A percentile compares a stretch with the other conserved stretches of the same genome.
Conservation (phyloP, 2,797 vertebrate species). For the Malacoctenus gilli region DNA sequence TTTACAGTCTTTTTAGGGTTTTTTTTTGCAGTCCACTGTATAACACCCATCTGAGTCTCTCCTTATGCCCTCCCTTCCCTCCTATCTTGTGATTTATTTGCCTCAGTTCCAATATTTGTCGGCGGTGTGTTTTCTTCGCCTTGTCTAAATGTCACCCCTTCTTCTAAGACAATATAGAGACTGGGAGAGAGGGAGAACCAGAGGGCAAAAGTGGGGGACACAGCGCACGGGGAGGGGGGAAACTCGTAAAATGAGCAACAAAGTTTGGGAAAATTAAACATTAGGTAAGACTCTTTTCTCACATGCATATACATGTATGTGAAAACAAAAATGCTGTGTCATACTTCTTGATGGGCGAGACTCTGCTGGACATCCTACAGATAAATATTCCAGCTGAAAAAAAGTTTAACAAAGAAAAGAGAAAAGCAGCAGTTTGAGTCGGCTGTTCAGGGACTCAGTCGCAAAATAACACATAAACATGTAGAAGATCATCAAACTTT, state of each 20-base stretch:
- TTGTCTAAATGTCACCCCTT: constrained; percentile 89
- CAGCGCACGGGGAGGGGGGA: constrained; percentile 48
- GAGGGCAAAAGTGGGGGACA: constrained; percentile 73
- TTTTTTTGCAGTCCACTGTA: constrained; percentile 35
- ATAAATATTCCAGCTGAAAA: constrained; percentile 12
- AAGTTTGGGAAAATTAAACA: constrained; percentile 91
- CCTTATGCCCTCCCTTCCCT: constrained; percentile 46
- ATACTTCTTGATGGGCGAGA: constrained; percentile 17
- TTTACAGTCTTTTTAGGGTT: constrained; percentile 34
- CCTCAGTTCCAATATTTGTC: constrained; percentile 88
- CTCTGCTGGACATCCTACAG: neutral
- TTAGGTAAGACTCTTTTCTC: constrained; percentile 80
- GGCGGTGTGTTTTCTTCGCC: constrained; percentile 82
- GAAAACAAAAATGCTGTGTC: constrained; percentile 42
- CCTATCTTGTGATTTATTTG: constrained; percentile 84
- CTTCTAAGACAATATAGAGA: constrained; percentile 84
- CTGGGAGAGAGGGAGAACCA: constrained; percentile 72
- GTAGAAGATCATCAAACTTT: neutral
- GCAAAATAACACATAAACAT: constrained; percentile 3
- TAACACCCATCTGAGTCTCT: constrained; percentile 41
- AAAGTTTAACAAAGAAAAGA: constrained; percentile 12
- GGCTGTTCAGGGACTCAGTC: constrained; percentile 12
- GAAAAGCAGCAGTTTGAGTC: constrained; percentile 22
- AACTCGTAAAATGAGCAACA: constrained; percentile 86
- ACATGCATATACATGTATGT: constrained; percentile 40